Evolutionary conservation across 2,888 invertebrate genomes (phyloP), one percentile per base, ranked within the genome.

Genomic region (Trichopoda pennipes): DNA sequence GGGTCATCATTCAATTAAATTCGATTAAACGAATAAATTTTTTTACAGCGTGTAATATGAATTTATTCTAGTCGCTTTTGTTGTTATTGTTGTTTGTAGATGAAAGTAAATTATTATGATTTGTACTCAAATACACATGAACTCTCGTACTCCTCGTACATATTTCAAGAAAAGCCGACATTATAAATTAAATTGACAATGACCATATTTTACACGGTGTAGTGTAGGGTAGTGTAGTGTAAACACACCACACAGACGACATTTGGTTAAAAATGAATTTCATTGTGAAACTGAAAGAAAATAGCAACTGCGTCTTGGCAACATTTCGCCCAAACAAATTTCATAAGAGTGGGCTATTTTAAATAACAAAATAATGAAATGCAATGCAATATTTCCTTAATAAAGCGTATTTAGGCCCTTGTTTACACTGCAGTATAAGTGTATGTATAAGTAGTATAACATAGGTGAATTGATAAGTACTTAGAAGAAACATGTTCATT

Each of bases 1-100:
- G 81, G 90, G 89, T 89, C 90, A 88, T 90, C 89, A 89, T 89
- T 90, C 88, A 90, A 90, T 90, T 90, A 84, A 89, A 89, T 87
- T 88, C 88, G 86, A 90, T 90, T 89, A 88, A 88, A 88, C 87
- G 85, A 84, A 87, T 38, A 47, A 69, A 75, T 87, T 72, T 66
- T n/a, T 89, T 85, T 86, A 86, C 86, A 86, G 83, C 85, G 51
- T 28, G 17, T 86, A 87, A 85, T 85, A 44, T 44, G n/a, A 16
- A 35, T 58, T 9, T 88, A 84, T 84, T 51, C 17, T 19, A 28
- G 19, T 35, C 3, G 32, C 12, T 38, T 19, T 49, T 32, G 19
- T 12, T 10, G n/a, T n/a, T n/a, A n/a, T n/a, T n/a, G n/a, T n/a
- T 44, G 10, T 61, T 19, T 2, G 2, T 38, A 16, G 19, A 32